Base-by-base conservation (phyloP, 1,140 invertebrate species). In the Centruroides vittatus region DNA sequence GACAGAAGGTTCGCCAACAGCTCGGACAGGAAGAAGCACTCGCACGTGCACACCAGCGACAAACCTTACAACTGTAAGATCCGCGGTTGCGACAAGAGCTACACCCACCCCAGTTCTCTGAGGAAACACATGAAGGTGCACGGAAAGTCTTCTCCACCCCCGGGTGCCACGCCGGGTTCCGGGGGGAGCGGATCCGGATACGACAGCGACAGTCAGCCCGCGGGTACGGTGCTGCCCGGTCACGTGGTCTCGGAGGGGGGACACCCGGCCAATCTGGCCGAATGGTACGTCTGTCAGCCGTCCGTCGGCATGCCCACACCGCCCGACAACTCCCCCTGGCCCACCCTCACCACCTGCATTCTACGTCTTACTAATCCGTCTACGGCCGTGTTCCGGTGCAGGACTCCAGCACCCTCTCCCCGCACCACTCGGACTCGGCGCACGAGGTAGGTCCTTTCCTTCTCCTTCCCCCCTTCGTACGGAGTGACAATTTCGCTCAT, bases 31-130 rank as follows among this genome's bases (percentile, higher is more conserved):
- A 99, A 99, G 80, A 99, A 99, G 76, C 95, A 99, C 73, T 94
- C 90, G 55, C 95, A 98, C 78, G 95, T 99, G 35, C 95, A 98
- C 80, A 97, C 93, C 23, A 93, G 88, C 34, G 93, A 98, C 79
- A 98, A 98, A 76, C 95, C 95, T 5, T 98, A 98, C 82, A 96
- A 93, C 78, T 98, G 95, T 77, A 86, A 92, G 66, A 84, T 96
- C 36, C 80, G 86, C 59, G 93, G 93, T 66, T 98, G 94, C 78
- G 93, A 97, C 80, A 98, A 98, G 78, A 94, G 89, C 55, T 99
- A 99, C 80, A 98, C 95, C n/a, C 95, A 98, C 75, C 95, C 95
- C 6, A 93, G 89, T 57, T 96, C 92, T 35, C 80, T 98, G 63
- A 80, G 94, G 67, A 98, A 98, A 77, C 94, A 98, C 76, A 96